Percentiles rank a stretch among this genome's conserved stretches.
These are phyloP conservation scores for Thelohanellus kitauei DNA, from an alignment of 30 jellyfish, hydroid and myxozoan genomes.

Conservation along the genomic window DNA sequence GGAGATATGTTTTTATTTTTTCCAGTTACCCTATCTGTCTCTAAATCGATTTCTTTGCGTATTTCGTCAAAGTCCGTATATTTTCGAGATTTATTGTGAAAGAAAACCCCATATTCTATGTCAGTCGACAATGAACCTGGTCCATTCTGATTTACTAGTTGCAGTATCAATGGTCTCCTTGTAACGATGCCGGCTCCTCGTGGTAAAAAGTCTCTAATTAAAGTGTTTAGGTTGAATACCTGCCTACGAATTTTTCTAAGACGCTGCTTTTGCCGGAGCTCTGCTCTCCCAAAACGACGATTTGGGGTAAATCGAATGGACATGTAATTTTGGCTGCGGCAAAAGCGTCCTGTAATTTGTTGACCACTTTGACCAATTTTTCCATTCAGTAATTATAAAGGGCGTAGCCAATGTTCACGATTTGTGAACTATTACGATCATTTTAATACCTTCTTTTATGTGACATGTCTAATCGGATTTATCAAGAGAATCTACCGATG, in stretches of 20 bases:
- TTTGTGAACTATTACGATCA: too few species aligned
- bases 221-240: too few species aligned
- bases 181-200: constrained; percentile 93
- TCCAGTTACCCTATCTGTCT: constrained; percentile 75
- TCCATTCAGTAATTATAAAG: too few species aligned
- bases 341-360: constrained; percentile 82
- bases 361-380: constrained; percentile 43
- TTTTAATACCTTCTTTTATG: too few species aligned
- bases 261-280: constrained; percentile 97
- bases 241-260: constrained; percentile 69
- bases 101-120: too few species aligned
- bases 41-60: constrained; percentile 63
- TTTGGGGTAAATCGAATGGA: constrained; percentile 84
- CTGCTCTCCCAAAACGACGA: constrained; percentile 93
- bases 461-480: too few species aligned
- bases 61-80: too few species aligned
- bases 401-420: too few species aligned
- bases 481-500: too few species aligned
- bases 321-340: constrained; percentile 45
- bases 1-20: constrained; percentile 63
- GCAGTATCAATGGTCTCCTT: constrained; percentile 66
- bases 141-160: constrained; percentile 22
- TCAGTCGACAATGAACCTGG: too few species aligned
- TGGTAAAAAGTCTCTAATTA: constrained; percentile 52
- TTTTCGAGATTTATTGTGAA: too few species aligned